Evolutionary conservation across 2,888 invertebrate genomes (phyloP).

Genomic region (Globia sparganii): DNA sequence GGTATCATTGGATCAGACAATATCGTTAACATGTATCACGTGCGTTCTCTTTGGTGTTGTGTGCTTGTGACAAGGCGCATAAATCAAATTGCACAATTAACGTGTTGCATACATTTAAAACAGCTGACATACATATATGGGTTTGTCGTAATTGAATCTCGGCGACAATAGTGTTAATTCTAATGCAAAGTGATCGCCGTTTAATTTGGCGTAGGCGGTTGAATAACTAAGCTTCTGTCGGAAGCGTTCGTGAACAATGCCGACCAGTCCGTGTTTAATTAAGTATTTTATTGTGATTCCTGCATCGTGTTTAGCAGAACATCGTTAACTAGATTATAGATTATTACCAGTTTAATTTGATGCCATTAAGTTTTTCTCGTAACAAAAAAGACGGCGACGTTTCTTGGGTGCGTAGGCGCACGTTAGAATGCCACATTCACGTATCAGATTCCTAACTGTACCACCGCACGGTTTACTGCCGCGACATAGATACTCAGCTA

Average conservation of each 20-base stretch:
- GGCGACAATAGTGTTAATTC: conserved; percentile 73
- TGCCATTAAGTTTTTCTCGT: conserved; percentile 66
- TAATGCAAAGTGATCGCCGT: conserved; percentile 80
- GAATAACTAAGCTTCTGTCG: conserved; percentile 80
- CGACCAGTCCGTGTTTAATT: conserved; percentile 69
- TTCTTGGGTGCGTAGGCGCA: conserved; percentile 71
- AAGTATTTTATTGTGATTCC: conserved; percentile 68
- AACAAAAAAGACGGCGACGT: conserved; percentile 64
- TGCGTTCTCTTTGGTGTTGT: conserved; percentile 61
- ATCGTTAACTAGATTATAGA: conserved; percentile 46
- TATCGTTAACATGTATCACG: conserved; percentile 67
- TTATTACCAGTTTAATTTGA: conserved; percentile 66
- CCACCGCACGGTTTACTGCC: conserved; percentile 73
- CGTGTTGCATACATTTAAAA: conserved; percentile 70
- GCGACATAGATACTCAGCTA: conserved; percentile 78
- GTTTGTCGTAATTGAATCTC: conserved; percentile 73
- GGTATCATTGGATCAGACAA: conserved; percentile 64
- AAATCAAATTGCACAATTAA: conserved; percentile 81
- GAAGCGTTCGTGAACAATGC: conserved; percentile 76
- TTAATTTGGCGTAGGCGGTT: conserved; percentile 81
- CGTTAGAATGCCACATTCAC: conserved; percentile 68
- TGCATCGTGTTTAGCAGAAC: conserved; percentile 61
- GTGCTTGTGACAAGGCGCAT: conserved; percentile 71
- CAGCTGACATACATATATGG: conserved; percentile 69
- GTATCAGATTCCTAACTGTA: conserved; percentile 87